Conservation (phyloP, 2,888 invertebrate species). For the Margaritifera margaritifera region DNA sequence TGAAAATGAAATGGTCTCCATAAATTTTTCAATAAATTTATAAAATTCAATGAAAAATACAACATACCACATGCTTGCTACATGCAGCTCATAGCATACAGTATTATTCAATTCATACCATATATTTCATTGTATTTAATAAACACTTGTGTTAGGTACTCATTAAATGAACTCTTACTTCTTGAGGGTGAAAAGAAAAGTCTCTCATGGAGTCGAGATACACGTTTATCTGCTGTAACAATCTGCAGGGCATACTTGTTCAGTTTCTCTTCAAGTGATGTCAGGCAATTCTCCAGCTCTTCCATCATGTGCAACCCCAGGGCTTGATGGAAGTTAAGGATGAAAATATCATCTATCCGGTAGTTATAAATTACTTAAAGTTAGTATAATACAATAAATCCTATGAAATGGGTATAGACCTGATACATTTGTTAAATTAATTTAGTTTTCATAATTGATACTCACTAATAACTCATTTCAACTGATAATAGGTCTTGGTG, state of each 20-base stretch:
- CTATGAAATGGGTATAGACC: not conserved
- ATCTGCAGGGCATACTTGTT: conserved; percentile 60
- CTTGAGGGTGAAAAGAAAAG: conserved; percentile 58
- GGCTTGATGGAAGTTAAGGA: conserved; percentile 45
- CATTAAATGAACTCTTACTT: conserved; percentile 41
- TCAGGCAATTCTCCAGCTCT: conserved; percentile 53
- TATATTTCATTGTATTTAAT: not conserved
- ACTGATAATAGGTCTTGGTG: too few species aligned
- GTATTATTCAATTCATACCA: not conserved
- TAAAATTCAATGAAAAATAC: too few species aligned
- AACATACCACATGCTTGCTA: not conserved
- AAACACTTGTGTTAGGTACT: not conserved
- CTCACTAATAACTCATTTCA: too few species aligned
- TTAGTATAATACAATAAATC: not conserved
- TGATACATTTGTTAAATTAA: too few species aligned
- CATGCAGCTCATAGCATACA: not conserved
- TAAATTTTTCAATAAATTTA: too few species aligned
- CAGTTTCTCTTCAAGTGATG: conserved; percentile 53
- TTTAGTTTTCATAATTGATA: too few species aligned
- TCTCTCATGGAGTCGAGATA: conserved; percentile 48
- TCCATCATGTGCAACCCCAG: conserved; percentile 58
- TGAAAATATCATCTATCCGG: conserved; percentile 1
- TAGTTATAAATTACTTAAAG: not conserved
- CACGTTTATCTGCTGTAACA: conserved; percentile 53
- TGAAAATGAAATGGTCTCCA: too few species aligned